Conservation (phyloP, 2,113 vertebrate species). For the Psittacula cyanocephala region DNA sequence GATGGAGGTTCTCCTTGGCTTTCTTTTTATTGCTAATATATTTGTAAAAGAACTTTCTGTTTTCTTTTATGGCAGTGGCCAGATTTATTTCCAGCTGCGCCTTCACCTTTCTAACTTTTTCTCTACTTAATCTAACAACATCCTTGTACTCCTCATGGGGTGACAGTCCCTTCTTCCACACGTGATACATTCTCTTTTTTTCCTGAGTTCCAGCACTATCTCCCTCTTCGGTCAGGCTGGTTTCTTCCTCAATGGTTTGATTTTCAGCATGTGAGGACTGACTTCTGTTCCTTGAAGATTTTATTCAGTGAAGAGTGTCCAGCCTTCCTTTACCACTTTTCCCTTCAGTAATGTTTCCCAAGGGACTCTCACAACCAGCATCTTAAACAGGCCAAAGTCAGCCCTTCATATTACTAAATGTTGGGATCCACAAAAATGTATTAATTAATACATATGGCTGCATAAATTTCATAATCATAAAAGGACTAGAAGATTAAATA, state of each 20-base stretch:
- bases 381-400: neutral
- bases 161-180: neutral
- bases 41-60: neutral
- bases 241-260: neutral
- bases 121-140: neutral
- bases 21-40: neutral
- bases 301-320: neutral
- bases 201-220: neutral
- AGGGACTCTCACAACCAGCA: neutral
- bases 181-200: neutral
- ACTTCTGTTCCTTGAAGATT: neutral
- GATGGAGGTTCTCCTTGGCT: neutral
- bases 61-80: neutral
- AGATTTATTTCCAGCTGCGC: neutral
- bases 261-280: neutral
- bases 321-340: neutral
- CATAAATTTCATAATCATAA: neutral
- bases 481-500: neutral
- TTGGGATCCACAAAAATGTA: neutral
- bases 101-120: neutral
- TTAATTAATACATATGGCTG: neutral
- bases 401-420: neutral
- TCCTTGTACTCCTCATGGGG: neutral
- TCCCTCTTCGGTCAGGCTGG: neutral
- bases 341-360: neutral